Conservation (phyloP, 2,113 vertebrate genomes). For the Macaca mulatta region DNA sequence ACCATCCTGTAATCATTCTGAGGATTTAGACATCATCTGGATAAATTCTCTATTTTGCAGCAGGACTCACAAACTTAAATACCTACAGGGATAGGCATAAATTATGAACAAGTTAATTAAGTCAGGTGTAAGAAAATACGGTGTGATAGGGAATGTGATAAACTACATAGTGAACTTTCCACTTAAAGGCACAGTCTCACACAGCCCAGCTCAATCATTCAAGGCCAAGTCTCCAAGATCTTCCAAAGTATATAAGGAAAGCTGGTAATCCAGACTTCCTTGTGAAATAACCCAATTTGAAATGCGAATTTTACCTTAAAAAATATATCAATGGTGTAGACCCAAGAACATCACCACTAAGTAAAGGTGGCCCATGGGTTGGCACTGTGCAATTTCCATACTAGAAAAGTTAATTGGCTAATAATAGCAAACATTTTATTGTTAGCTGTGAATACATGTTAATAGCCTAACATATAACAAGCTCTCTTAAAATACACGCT, state of each 20-base stretch:
- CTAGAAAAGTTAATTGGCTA: not conserved
- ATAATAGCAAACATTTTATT: not conserved
- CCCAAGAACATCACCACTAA: not conserved
- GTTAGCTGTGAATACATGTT: not conserved
- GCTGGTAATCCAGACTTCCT: not conserved
- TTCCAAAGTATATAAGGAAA: not conserved
- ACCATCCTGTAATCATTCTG: not conserved
- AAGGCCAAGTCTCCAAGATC: not conserved
- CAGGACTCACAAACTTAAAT: not conserved
- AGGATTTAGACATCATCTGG: not conserved
- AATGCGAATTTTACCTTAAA: not conserved
- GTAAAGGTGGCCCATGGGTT: not conserved
- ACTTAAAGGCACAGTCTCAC: not conserved
- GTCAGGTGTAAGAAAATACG: not conserved
- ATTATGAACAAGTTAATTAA: not conserved
- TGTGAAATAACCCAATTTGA: not conserved
- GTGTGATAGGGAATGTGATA: not conserved
- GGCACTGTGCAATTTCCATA: not conserved
- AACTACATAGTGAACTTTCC: not conserved
- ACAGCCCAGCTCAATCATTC: not conserved
- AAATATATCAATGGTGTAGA: not conserved
- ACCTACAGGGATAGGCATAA: not conserved
- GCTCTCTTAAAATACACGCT: not conserved
- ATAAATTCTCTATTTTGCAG: not conserved
- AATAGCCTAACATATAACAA: not conserved